These are phyloP conservation scores for Excalfactoria chinensis DNA, from an alignment of 2,113 vertebrate species.

Conservation along the genomic window DNA sequence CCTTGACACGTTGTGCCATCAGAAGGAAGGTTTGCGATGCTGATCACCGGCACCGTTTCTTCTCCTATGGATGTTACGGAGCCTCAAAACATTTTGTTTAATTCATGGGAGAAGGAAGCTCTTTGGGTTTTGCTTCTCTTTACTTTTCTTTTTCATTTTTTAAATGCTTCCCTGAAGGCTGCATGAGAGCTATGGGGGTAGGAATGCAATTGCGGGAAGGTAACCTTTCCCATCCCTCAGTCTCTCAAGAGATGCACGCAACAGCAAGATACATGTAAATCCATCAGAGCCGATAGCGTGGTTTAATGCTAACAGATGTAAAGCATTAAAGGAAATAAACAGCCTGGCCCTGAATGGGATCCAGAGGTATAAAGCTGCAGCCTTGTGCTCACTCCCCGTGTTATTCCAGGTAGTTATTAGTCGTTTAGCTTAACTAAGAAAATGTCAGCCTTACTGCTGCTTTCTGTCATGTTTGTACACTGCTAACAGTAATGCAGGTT, in stretches of 20 bases:
- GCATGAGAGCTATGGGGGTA: neutral
- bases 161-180: neutral
- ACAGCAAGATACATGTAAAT: neutral
- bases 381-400: neutral
- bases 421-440: neutral
- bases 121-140: neutral
- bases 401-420: neutral
- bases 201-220: neutral
- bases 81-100: neutral
- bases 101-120: neutral
- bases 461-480: conserved; percentile 1
- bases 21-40: neutral
- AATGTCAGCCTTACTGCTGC: neutral
- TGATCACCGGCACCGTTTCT: conserved; percentile 5
- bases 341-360: neutral
- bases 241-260: neutral
- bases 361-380: neutral
- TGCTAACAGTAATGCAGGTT: neutral
- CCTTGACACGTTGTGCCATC: conserved; percentile 16
- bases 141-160: too few relatives aligned
- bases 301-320: neutral
- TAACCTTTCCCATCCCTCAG: neutral
- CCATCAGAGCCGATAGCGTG: neutral
- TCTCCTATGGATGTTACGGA: neutral
- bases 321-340: neutral